These are phyloP conservation scores for Sarcophaga caerulescens DNA, from an alignment of 2,888 invertebrate genomes.

Conservation along the genomic window DNA sequence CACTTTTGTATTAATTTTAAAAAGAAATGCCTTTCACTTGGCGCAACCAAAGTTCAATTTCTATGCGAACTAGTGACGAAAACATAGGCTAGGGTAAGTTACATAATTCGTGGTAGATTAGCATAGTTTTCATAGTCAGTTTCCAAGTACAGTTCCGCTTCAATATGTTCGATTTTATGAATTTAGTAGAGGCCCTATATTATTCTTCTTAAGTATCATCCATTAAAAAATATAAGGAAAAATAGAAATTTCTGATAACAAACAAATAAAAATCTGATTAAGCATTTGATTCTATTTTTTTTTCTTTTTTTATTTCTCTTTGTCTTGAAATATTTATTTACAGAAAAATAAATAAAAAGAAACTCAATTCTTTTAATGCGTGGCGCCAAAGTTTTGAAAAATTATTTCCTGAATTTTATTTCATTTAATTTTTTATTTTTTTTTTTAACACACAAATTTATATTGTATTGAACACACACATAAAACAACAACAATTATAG, in stretches of 20 bases:
- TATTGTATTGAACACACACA: constrained; percentile 25
- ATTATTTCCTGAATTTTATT: constrained; percentile 65
- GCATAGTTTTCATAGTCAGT: too few species aligned
- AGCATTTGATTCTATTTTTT: not conserved
- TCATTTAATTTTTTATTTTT: constrained; percentile 2
- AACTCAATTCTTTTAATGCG: constrained; percentile 52
- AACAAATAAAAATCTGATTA: constrained; percentile 20
- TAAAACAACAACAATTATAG: not conserved
- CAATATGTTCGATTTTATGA: too few species aligned
- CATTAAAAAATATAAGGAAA: too few species aligned
- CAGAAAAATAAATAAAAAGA: constrained; percentile 2
- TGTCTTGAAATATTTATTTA: constrained; percentile 59
- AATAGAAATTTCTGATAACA: too few species aligned
- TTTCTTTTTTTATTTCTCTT: not conserved
- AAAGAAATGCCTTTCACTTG: not conserved
- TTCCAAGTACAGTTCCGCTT: too few species aligned
- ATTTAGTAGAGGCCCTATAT: too few species aligned
- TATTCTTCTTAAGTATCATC: too few species aligned
- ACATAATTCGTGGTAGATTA: too few species aligned
- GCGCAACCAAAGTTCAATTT: not conserved
- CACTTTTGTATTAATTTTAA: not conserved
- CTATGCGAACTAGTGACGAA: not conserved
- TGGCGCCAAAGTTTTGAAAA: constrained; percentile 68
- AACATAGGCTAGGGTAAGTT: not conserved
- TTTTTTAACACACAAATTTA: constrained; percentile 33